Evolutionary conservation across 2,797 vertebrate species (phyloP).

Genomic region (Salarias fasciatus): DNA sequence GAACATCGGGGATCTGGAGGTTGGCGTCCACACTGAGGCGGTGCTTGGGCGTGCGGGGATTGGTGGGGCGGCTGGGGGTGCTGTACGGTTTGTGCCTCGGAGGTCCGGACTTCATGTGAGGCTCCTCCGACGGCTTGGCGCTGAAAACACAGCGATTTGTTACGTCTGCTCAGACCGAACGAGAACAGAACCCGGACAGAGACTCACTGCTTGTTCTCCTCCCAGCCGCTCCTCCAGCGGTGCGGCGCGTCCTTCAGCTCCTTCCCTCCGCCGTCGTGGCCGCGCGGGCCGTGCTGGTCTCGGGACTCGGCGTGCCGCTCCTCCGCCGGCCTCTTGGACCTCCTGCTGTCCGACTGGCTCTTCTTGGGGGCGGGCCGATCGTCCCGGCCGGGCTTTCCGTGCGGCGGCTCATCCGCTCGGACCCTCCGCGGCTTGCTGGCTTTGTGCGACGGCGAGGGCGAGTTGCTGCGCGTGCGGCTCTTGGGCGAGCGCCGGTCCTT

Average conservation of each 20-base stretch:
- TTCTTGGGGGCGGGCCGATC: conserved; percentile 87
- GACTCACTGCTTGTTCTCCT: conserved; percentile 93
- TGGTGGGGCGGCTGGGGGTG: conserved; percentile 83
- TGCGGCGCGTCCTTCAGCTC: conserved; percentile 90
- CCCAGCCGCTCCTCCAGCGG: conserved; percentile 96
- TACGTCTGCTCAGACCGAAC: too few relatives aligned
- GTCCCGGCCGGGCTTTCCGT: conserved; percentile 78
- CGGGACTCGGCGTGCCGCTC: conserved; percentile 86
- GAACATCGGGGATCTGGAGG: conserved; percentile 94
- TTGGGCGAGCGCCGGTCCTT: conserved; percentile 94
- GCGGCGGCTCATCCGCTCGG: conserved; percentile 81
- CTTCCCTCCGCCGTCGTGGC: conserved; percentile 80
- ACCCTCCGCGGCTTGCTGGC: conserved; percentile 82
- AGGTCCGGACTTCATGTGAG: conserved; percentile 82
- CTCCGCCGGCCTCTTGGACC: conserved; percentile 88
- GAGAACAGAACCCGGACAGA: too few relatives aligned
- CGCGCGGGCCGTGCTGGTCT: conserved; percentile 83
- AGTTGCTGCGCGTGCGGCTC: conserved; percentile 87
- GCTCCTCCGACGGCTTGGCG: conserved; percentile 84
- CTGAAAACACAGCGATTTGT: conserved; percentile 64
- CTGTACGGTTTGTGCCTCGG: conserved; percentile 88
- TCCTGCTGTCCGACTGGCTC: conserved; percentile 84
- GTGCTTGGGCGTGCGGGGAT: conserved; percentile 89
- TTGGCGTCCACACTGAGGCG: conserved; percentile 96
- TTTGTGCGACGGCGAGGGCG: conserved; percentile 84